Conservation (phyloP, 2,113 vertebrate species). For the Condylura cristata region DNA sequence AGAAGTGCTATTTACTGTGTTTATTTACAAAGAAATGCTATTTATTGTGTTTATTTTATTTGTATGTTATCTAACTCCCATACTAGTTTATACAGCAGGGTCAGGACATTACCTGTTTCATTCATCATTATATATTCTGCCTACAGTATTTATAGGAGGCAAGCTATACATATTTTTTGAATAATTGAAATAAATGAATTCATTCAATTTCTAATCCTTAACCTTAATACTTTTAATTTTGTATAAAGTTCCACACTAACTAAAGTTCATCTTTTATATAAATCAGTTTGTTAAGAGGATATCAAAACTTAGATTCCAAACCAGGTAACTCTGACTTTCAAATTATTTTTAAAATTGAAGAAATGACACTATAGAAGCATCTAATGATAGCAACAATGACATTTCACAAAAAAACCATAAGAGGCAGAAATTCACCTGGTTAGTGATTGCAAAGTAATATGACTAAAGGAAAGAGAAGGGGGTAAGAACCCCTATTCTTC, state of each 20-base stretch:
- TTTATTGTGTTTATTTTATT: not conserved
- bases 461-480: not conserved
- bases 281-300: conserved; percentile 9
- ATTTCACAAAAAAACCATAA: not conserved
- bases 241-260: conserved; percentile 23
- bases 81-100: not conserved
- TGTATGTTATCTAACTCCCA: not conserved
- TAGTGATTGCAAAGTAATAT: conserved; percentile 5
- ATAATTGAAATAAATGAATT: not conserved
- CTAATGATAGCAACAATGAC: not conserved
- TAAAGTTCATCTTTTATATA: not conserved
- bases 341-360: conserved; percentile 29
- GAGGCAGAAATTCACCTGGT: not conserved
- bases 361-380: not conserved
- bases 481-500: not conserved
- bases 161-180: not conserved
- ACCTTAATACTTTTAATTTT: conserved; percentile 28
- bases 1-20: not conserved
- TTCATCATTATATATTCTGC: not conserved
- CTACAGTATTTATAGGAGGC: not conserved
- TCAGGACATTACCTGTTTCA: not conserved
- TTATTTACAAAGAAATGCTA: not conserved
- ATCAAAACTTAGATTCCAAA: conserved; percentile 21
- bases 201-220: not conserved
- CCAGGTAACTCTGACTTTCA: not conserved